Percentiles rank a stretch among this genome's conserved stretches.
phyloP scores from a whole-genome alignment of 37 sponge, comb jelly and placozoan species.

The Ephydatia muelleri region DNA sequence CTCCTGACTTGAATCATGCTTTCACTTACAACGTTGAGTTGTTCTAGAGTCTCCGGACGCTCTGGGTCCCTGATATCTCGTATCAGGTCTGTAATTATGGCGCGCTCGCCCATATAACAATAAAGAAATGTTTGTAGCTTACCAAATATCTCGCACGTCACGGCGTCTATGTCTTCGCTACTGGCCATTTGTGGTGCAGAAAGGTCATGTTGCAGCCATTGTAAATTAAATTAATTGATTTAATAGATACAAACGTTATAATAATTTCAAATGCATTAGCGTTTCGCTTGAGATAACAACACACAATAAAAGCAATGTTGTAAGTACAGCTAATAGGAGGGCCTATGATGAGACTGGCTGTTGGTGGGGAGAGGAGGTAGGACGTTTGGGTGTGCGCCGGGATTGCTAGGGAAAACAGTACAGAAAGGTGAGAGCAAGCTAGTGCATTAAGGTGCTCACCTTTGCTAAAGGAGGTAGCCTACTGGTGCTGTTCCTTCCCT shows the following conservation, averaged over 20 bases:
- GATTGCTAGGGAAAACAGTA: neutral
- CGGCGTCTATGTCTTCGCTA: neutral
- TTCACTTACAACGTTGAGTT: slow-evolving; percentile 81
- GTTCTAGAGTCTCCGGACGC: slow-evolving; percentile 83
- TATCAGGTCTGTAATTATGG: slow-evolving; percentile 56
- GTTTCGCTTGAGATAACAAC: neutral
- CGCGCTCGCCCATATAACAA: too few species aligned
- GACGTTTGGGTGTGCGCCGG: neutral
- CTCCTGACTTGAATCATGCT: slow-evolving; percentile 47
- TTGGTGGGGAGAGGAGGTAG: slow-evolving; percentile 14
- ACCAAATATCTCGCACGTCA: neutral
- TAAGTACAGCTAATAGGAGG: neutral
- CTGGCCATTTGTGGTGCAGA: neutral
- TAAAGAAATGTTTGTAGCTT: neutral
- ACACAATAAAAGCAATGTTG: neutral
- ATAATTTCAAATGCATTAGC: neutral
- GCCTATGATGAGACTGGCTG: neutral
- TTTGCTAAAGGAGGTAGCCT: slow-evolving; percentile 28
- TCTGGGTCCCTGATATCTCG: slow-evolving; percentile 89
- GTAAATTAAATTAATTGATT: too few species aligned
- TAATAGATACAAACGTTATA: too few species aligned
- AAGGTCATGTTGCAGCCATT: too few species aligned
- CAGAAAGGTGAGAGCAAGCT: neutral
- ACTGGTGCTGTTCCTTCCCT: slow-evolving; percentile 54
- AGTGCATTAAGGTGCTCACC: neutral